Evolutionary conservation across 2,888 invertebrate genomes (phyloP), one percentile per base, ranked within the genome.

Genomic region (Agriopis aurantiaria): DNA sequence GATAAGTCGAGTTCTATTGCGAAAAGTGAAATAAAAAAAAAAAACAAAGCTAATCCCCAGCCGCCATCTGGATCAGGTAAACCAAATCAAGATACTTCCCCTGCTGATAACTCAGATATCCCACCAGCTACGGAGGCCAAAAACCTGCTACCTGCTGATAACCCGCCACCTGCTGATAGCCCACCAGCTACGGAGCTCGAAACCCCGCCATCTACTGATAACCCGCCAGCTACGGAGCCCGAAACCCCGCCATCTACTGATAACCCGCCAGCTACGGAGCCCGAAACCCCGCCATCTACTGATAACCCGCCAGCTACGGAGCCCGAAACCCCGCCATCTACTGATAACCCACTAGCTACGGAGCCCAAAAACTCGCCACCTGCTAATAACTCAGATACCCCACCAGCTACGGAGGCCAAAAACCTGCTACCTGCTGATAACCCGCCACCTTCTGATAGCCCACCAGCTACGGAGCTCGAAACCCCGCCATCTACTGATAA

Each of bases 1-100:
- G 23, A 55, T 23, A 56, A 65, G 41, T 65, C 75, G 17, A 46
- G 48, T 9, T 63, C 76, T 12, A 33, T 57, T 9, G 69, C 72
- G 11, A 14, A 68, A 45, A 23, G 72, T 45, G 52, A 60, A 51
- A 41, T 65, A 1, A 56, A n/a, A 14, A 46, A 68, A 9, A 61
- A n/a, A 0, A 41, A 23, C 23, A 40, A 67, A 8, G 2, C 43
- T 46, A 12, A 41, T 4, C 0, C 23, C 23, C 23, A 23, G 23
- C 23, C 52, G 9, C 23, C 23, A 52, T 6, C 51, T 51, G 17
- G 17, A 52, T 9, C 23, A 57, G 57, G 57, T 57, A 57, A 45
- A 10, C 45, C 14, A 45, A 45, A 12, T 48, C 48, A 48, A 48
- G 12, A 48, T 48, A n/a, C 46, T 46, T 4, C 55, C 43, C 14